These are phyloP conservation scores for Choloepus didactylus DNA, from an alignment of 2,797 vertebrate species.

Conservation along the genomic window DNA sequence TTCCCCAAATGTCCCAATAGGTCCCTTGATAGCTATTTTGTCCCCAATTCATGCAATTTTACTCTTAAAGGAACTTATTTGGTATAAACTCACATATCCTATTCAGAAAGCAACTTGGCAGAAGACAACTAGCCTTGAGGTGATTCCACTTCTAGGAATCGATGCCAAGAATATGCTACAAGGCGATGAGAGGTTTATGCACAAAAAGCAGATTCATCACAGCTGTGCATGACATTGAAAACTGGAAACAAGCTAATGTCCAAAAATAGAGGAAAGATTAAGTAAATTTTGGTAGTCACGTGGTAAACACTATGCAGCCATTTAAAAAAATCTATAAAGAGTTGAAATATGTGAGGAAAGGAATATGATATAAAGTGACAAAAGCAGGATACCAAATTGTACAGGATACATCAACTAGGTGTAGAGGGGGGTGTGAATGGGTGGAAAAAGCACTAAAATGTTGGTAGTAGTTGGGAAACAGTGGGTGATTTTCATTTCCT, in stretches of 20 bases:
- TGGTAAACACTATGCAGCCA: neutral
- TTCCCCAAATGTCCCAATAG: neutral
- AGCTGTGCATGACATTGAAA: neutral
- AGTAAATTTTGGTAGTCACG: neutral
- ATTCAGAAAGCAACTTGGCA: neutral
- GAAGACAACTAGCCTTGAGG: neutral
- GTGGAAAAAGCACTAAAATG: neutral
- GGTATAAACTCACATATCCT: neutral
- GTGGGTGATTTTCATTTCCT: neutral
- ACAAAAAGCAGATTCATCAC: neutral
- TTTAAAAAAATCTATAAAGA: neutral
- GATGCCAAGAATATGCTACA: neutral
- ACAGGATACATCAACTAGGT: neutral
- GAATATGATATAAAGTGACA: neutral
- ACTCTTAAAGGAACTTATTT: constrained; percentile 5
- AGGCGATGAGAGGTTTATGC: neutral
- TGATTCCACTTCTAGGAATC: neutral
- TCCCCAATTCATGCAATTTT: neutral
- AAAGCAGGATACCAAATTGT: neutral
- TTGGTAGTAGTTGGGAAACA: neutral
- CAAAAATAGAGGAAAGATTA: neutral
- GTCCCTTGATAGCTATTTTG: neutral
- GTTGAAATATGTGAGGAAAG: neutral
- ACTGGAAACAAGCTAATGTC: neutral
- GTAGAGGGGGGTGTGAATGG: neutral